Percentiles rank a stretch among this genome's conserved stretches.
phyloP scores from a whole-genome alignment of 37 sponge, comb jelly and placozoan species.

The Hexactinellida sp. region DNA sequence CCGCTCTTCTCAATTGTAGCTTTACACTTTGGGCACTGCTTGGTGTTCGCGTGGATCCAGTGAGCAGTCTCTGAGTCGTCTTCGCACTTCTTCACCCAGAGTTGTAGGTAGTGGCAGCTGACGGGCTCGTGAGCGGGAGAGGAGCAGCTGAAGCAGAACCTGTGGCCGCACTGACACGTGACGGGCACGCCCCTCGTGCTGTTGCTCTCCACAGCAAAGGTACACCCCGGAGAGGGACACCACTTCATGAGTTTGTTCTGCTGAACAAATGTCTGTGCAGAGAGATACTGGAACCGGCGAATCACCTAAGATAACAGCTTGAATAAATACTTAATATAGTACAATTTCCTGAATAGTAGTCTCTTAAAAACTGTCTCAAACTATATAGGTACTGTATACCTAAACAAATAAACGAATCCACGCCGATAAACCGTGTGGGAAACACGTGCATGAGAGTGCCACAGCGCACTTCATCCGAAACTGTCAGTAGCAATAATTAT shows the following conservation, averaged over 20 bases:
- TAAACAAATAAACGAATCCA: no score
- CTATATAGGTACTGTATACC: no score
- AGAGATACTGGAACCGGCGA: slow-evolving; percentile 44
- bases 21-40: slow-evolving; percentile 81
- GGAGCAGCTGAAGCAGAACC: slow-evolving; percentile 54
- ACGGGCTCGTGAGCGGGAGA: slow-evolving; percentile 23
- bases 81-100: slow-evolving; percentile 83
- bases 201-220: slow-evolving; percentile 41
- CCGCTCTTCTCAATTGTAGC: slow-evolving; percentile 90
- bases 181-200: slow-evolving; percentile 39
- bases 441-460: no score
- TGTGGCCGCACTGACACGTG: slow-evolving; percentile 49
- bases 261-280: slow-evolving; percentile 69
- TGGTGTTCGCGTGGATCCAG: slow-evolving; percentile 84
- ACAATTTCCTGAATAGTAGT: no score
- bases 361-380: no score
- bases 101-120: slow-evolving; percentile 30
- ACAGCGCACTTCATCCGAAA: no score
- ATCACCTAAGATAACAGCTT: slow-evolving; percentile 18
- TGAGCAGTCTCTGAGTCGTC: slow-evolving; percentile 87
- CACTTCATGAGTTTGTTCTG: slow-evolving; percentile 53
- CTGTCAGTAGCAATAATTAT: no score
- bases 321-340: not conserved
- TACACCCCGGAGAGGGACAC: slow-evolving; percentile 84
- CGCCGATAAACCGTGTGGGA: no score